Conservation (phyloP, 1,140 invertebrate species). For the Drosophila lacteicornis region DNA sequence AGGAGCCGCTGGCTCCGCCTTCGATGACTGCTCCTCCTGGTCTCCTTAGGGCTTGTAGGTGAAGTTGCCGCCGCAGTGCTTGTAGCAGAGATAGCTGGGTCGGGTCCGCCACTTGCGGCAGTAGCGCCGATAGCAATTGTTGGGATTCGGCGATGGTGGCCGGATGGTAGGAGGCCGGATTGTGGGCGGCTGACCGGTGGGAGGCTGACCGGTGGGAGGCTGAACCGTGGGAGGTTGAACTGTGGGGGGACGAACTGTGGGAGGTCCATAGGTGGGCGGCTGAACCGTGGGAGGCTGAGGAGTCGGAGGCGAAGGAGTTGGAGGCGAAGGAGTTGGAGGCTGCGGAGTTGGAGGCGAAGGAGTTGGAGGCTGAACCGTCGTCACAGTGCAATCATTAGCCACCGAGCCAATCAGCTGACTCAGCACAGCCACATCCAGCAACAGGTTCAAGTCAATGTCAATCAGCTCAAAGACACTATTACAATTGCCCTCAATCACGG, state of each 20-base stretch:
- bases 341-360: background rate
- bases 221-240: conserved; percentile 12
- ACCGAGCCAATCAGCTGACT: conserved; percentile 40
- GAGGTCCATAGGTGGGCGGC: conserved; percentile 24
- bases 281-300: background rate
- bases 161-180: conserved; percentile 29
- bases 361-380: background rate
- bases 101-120: conserved; percentile 68
- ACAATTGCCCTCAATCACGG: conserved; percentile 43
- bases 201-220: conserved; percentile 24
- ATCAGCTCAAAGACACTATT: conserved; percentile 46
- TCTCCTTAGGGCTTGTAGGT: conserved; percentile 54
- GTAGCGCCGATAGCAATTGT: conserved; percentile 66
- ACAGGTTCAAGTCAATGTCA: conserved; percentile 42
- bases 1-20: background rate
- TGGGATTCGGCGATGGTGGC: conserved; percentile 62
- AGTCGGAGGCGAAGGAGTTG: background rate
- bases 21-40: background rate
- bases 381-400: conserved; percentile 44
- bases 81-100: conserved; percentile 68
- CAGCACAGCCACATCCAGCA: conserved; percentile 37
- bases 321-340: background rate
- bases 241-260: conserved; percentile 7
- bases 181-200: conserved; percentile 25
- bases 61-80: conserved; percentile 61